Evolutionary conservation across 2,888 invertebrate species (phyloP), one percentile per base, ranked within the genome.

Genomic region (Eristalis intricaria): DNA sequence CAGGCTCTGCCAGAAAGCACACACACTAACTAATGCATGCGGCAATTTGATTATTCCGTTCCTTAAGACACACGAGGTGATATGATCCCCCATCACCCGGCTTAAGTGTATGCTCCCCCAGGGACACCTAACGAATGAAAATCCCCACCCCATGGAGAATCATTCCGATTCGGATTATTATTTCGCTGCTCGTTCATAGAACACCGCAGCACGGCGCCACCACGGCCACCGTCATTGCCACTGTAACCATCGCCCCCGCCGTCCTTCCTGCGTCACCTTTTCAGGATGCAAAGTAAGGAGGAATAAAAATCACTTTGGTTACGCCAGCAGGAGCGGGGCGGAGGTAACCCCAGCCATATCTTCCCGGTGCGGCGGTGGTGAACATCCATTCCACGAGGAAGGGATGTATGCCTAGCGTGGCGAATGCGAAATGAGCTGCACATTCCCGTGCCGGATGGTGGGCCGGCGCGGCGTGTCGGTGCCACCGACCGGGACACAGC

Each of bases 371-470:
- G 11, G 40, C 13, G 43, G 43, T n/a, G 43, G 43, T n/a, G 15
- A n/a, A n/a, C 43, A 50, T 50, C 43, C 43, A 50, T 19, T 50
- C 7, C n/a, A 50, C 43, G 43, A 50, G n/a, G n/a, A 80, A 63
- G 60, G 61, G 40, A 66, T 71, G 19, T 56, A 38, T 63, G 70
- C 84, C 76, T 70, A 82, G 68, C 76, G 26, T 64, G 61, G 81
- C 63, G 76, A 85, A 81, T 85, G 81, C 81, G 85, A 85, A 85
- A 85, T 85, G 85, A 85, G 81, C 68, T 81, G 76, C 76, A 76
- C 56, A 75, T 61, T 50, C 50, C 74, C 60, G 32, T 32, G 74
- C 60, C 15, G 79, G 79, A 71, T 66, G 82, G 32, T 68, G 74
- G 32, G 26, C n/a, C n/a, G n/a, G n/a, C n/a, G n/a, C n/a, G n/a